These are phyloP conservation scores for Columbina picui DNA, from an alignment of 2,113 vertebrate genomes.

Conservation along the genomic window DNA sequence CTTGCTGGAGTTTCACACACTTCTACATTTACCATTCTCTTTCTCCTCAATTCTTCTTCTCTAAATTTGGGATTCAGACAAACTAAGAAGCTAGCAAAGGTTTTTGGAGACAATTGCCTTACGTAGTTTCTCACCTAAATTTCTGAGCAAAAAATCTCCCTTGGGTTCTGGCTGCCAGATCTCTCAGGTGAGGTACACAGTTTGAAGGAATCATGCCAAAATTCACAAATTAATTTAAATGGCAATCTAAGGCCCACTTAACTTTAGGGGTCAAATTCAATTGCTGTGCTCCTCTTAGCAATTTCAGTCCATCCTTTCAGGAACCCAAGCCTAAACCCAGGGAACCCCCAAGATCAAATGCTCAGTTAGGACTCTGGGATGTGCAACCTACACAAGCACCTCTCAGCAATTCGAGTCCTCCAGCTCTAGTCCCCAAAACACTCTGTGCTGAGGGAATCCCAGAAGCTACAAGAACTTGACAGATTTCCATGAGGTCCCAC, in stretches of 20 bases:
- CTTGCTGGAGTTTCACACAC: background rate
- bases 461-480: background rate
- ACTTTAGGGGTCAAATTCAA: background rate
- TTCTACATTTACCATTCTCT: background rate
- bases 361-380: background rate
- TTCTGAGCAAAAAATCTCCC: background rate
- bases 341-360: background rate
- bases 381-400: rapidly evolving
- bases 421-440: background rate
- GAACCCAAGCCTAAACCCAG: background rate
- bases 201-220: background rate
- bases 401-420: background rate
- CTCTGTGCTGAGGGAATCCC: background rate
- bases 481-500: background rate
- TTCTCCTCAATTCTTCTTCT: background rate
- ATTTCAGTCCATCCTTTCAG: background rate
- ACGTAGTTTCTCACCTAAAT: background rate
- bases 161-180: background rate
- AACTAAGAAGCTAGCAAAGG: background rate
- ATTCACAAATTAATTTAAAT: background rate
- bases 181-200: background rate
- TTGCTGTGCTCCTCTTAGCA: background rate
- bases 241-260: background rate
- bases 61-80: background rate
- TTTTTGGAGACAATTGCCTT: background rate